These are phyloP conservation scores for Epizoanthus stellaris DNA, from an alignment of 92 coral and sea anemone species.

Conservation along the genomic window DNA sequence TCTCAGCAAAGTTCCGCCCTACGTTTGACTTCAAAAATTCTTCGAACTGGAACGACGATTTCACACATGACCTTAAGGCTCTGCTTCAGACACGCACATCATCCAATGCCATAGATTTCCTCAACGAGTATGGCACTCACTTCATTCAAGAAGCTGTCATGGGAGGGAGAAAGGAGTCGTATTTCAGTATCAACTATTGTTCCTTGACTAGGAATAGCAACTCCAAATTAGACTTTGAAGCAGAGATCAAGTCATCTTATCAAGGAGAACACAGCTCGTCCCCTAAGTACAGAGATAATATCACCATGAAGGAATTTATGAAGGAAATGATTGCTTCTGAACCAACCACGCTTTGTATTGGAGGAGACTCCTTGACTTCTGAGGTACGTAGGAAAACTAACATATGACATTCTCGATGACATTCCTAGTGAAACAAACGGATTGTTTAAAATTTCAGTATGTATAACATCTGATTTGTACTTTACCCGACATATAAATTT, in stretches of 20 bases:
- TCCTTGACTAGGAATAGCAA: not conserved
- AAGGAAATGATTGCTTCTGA: not conserved
- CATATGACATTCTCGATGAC: too few relatives aligned
- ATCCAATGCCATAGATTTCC: conserved; percentile 2
- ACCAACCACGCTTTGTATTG: not conserved
- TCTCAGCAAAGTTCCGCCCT: not conserved
- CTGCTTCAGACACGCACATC: not conserved
- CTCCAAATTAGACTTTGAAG: not conserved
- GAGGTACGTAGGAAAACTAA: not conserved
- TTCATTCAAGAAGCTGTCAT: conserved; percentile 18
- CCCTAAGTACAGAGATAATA: not conserved
- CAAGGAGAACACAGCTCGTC: not conserved
- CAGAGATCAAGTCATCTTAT: not conserved
- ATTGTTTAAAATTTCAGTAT: too few relatives aligned
- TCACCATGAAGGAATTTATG: not conserved
- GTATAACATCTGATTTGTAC: too few relatives aligned
- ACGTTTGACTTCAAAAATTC: not conserved
- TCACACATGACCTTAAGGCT: not conserved
- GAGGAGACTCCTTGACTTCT: conserved; percentile 10
- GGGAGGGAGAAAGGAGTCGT: conserved; percentile 28
- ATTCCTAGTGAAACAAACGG: too few relatives aligned
- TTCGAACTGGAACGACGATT: conserved; percentile 16
- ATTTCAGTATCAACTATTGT: not conserved
- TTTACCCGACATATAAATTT: too few relatives aligned
- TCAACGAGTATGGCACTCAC: conserved; percentile 40